These are phyloP conservation scores for Cebus imitator DNA, from an alignment of 2,113 vertebrate genomes.

Conservation along the genomic window DNA sequence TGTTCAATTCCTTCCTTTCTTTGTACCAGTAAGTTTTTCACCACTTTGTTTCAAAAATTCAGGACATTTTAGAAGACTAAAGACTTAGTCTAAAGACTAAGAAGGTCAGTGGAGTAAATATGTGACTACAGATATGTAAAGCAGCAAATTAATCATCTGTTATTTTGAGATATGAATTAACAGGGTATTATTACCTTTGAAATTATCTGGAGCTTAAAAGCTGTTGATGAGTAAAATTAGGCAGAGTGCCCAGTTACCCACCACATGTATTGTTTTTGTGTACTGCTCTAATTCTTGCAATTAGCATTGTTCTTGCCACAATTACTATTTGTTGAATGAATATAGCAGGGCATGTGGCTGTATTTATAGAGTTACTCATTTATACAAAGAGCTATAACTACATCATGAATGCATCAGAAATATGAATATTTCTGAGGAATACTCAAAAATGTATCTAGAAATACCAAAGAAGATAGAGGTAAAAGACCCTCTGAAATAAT, in stretches of 20 bases:
- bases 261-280: not conserved
- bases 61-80: not conserved
- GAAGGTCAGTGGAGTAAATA: not conserved
- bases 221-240: not conserved
- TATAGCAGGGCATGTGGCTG: not conserved
- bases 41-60: not conserved
- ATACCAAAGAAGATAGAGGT: not conserved
- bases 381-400: not conserved
- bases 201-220: not conserved
- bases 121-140: not conserved
- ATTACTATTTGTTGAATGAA: not conserved
- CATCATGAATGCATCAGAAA: not conserved
- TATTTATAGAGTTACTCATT: not conserved
- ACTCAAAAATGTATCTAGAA: not conserved
- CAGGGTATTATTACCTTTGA: not conserved
- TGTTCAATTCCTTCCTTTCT: not conserved
- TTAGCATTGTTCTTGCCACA: not conserved
- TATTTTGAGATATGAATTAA: constrained; percentile 12
- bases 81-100: too few species aligned
- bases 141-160: not conserved
- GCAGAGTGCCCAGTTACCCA: not conserved
- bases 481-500: not conserved
- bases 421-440: not conserved
- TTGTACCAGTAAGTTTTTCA: not conserved
- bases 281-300: not conserved